These are phyloP conservation scores for Styela plicata DNA, from an alignment of 23 tunicate genomes.

Conservation along the genomic window DNA sequence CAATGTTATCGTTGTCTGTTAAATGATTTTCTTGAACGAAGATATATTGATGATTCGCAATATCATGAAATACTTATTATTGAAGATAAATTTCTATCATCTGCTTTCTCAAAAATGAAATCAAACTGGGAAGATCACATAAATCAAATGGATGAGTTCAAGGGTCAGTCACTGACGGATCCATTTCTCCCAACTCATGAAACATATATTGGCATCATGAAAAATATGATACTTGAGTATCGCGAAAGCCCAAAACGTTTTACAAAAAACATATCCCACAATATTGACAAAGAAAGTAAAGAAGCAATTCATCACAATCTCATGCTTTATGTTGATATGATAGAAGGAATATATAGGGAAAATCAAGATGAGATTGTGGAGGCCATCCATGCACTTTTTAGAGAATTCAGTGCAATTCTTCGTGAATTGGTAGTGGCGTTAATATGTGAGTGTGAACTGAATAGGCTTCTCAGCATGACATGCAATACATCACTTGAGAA, in stretches of 20 bases:
- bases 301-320: not conserved
- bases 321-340: not conserved
- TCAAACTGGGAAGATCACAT: not conserved
- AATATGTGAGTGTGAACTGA: not conserved
- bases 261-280: not conserved
- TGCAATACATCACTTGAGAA: not conserved
- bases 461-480: not conserved
- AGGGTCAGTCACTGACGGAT: conserved; percentile 7
- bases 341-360: conserved; percentile 14
- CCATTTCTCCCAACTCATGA: not conserved
- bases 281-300: not conserved
- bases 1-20: conserved; percentile 7
- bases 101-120: not conserved
- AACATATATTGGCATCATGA: not conserved
- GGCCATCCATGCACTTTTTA: not conserved
- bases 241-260: conserved; percentile 5
- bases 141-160: not conserved
- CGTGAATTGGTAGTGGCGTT: conserved; percentile 5
- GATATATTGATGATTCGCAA: not conserved
- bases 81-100: not conserved
- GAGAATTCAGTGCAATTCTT: not conserved
- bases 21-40: conserved; percentile 6
- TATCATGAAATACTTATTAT: not conserved
- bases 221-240: not conserved
- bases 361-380: conserved; percentile 12